Evolutionary conservation across 1,140 invertebrate genomes (phyloP).

Genomic region (Leptonema lineaticorne): DNA sequence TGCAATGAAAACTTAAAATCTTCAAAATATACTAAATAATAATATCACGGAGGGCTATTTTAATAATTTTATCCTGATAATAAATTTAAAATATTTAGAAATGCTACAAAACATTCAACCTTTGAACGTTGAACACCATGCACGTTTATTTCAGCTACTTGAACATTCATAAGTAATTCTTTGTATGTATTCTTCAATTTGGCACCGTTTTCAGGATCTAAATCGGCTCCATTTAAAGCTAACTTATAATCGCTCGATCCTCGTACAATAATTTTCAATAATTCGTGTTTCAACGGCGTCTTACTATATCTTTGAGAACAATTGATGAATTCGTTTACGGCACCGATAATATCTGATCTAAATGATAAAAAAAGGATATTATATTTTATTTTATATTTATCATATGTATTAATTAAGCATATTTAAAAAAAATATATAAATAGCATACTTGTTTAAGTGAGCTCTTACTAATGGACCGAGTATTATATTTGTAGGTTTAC

Average conservation of each 20-base stretch:
- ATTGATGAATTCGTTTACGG: slow-evolving; percentile 52
- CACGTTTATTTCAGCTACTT: slow-evolving; percentile 38
- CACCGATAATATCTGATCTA: slow-evolving; percentile 51
- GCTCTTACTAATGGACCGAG: slow-evolving; percentile 55
- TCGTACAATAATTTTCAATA: slow-evolving; percentile 51
- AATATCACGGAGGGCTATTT: too few relatives aligned
- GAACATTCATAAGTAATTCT: slow-evolving; percentile 12
- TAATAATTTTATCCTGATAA: too few relatives aligned
- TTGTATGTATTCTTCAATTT: slow-evolving; percentile 44
- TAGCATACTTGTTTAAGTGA: slow-evolving; percentile 54
- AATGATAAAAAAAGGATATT: slow-evolving; percentile 33
- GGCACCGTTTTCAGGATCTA: slow-evolving; percentile 49
- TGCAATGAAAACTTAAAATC: not conserved
- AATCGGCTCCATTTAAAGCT: slow-evolving; percentile 44
- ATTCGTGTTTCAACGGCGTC: slow-evolving; percentile 58
- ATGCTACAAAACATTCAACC: slow-evolving; percentile 42
- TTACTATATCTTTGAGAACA: slow-evolving; percentile 51
- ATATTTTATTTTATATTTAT: slow-evolving; percentile 1
- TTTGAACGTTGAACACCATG: slow-evolving; percentile 51
- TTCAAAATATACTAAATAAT: too few relatives aligned
- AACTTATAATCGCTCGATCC: slow-evolving; percentile 38
- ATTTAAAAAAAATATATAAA: slow-evolving; percentile 12
- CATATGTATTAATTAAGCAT: not conserved
- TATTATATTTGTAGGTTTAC: slow-evolving; percentile 51
- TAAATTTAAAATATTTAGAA: not conserved